A percentile compares a stretch with the other conserved stretches of the same genome.
These are phyloP conservation scores for Delphinus delphis DNA, from an alignment of 2,113 vertebrate species.

Conservation along the genomic window DNA sequence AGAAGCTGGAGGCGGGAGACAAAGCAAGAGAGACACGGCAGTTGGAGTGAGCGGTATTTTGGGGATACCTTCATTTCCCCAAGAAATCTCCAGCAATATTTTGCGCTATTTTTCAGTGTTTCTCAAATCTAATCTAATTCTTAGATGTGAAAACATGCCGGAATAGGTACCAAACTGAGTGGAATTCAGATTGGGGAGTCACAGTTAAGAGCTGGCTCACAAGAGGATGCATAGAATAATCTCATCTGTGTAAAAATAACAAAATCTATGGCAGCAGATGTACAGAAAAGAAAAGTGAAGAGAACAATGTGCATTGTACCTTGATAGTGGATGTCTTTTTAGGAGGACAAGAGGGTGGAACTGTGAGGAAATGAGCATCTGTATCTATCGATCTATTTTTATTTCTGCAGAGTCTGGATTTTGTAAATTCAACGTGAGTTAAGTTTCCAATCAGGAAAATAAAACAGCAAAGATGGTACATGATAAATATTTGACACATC, in stretches of 20 bases:
- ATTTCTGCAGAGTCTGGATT: neutral
- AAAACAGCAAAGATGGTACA: neutral
- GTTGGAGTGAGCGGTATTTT: neutral
- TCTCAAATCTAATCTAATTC: constrained; percentile 13
- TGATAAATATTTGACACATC: neutral
- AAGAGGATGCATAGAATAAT: neutral
- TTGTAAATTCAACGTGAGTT: neutral
- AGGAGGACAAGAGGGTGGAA: neutral
- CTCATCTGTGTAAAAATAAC: neutral
- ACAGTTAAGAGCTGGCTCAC: neutral
- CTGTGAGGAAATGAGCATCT: neutral
- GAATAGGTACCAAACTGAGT: neutral
- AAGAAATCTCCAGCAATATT: neutral
- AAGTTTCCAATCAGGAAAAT: neutral
- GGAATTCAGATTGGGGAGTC: neutral
- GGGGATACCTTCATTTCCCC: neutral
- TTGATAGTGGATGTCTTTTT: neutral
- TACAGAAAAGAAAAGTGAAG: neutral
- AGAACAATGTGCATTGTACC: neutral
- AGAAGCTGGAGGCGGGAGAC: accelerated
- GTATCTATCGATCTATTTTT: neutral
- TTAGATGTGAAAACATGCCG: neutral
- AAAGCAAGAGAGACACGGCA: neutral
- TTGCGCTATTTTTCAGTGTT: neutral
- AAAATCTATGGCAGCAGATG: neutral